Conservation (phyloP, 2,797 vertebrate species). For the Microtus californicus region DNA sequence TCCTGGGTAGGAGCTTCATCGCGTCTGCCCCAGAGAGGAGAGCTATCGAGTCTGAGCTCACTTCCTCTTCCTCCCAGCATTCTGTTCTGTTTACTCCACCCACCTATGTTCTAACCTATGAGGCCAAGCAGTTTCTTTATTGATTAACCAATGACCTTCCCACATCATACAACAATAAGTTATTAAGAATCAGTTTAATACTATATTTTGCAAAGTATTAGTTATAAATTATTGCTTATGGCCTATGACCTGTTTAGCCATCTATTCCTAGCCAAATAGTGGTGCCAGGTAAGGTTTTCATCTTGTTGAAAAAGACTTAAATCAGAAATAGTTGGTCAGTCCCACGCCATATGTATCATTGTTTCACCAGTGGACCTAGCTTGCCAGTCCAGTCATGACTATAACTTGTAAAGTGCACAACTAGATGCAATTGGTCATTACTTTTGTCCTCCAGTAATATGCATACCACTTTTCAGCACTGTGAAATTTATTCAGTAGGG, state of each 20-base stretch:
- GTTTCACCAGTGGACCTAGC: background rate
- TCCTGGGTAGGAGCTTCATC: too few relatives aligned
- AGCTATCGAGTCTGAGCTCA: too few relatives aligned
- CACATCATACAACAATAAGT: background rate
- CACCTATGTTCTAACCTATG: too few relatives aligned
- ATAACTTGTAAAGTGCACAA: background rate
- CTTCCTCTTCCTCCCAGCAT: too few relatives aligned
- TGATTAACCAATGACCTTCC: too few relatives aligned
- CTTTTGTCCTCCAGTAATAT: background rate
- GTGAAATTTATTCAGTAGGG: background rate
- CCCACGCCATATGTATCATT: too few relatives aligned
- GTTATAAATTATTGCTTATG: background rate
- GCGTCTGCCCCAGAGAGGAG: too few relatives aligned
- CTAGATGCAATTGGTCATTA: background rate
- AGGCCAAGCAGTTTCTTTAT: too few relatives aligned
- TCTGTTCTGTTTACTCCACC: too few relatives aligned
- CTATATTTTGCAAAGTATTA: background rate
- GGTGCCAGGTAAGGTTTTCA: background rate
- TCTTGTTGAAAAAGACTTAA: background rate
- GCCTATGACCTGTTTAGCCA: background rate
- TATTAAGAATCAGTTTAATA: background rate
- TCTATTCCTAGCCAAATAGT: background rate
- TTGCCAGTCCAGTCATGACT: background rate
- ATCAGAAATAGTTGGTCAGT: background rate
- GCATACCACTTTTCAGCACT: background rate